Evolutionary conservation across 2,888 invertebrate genomes (phyloP).

Genomic region (Cosmia trapezina): DNA sequence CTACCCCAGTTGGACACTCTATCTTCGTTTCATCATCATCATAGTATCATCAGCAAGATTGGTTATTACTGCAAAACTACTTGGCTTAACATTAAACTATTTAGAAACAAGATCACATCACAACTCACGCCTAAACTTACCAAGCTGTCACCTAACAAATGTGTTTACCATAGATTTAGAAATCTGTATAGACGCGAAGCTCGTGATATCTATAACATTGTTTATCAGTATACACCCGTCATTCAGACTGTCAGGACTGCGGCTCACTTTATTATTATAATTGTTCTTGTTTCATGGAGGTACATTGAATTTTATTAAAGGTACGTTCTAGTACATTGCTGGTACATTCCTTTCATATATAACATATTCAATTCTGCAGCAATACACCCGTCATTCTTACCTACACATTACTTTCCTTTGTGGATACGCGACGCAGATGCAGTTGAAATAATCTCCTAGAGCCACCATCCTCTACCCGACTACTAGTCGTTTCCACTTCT

Average conservation of each 20-base stretch:
- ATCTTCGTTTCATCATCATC: not conserved
- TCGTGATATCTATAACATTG: no score
- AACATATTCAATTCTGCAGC: no score
- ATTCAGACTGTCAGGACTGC: no score
- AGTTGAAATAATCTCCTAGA: not conserved
- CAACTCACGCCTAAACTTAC: conserved; percentile 31
- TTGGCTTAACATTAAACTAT: conserved; percentile 33
- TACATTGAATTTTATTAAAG: no score
- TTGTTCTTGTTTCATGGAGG: no score
- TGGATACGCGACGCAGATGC: not conserved
- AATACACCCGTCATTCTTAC: no score
- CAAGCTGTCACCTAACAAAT: conserved; percentile 58
- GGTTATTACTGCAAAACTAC: conserved; percentile 14
- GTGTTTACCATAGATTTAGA: conserved; percentile 15
- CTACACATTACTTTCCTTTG: not conserved
- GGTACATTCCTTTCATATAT: no score
- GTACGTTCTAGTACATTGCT: no score
- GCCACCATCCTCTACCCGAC: not conserved
- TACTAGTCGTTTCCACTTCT: no score
- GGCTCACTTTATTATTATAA: no score
- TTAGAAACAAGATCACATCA: conserved; percentile 26
- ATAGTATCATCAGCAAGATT: conserved; percentile 10
- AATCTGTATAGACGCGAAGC: conserved; percentile 6
- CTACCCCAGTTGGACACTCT: not conserved
- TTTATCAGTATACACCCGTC: no score